A percentile compares a stretch with the other conserved stretches of the same genome.
phyloP scores from a whole-genome alignment of 1,140 invertebrate species.

The Heterodera schachtii region DNA sequence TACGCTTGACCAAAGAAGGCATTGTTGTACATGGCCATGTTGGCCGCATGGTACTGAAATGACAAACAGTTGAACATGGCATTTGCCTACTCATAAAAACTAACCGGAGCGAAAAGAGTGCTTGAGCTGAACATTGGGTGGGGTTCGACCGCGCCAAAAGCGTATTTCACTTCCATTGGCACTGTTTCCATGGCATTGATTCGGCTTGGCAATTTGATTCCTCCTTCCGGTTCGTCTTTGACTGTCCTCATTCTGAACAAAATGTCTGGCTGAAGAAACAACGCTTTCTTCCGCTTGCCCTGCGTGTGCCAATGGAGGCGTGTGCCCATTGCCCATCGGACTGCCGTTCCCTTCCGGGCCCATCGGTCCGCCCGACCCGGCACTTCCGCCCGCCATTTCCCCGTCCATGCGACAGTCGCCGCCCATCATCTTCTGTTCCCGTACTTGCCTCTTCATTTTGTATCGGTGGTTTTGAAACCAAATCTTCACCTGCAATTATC shows the following conservation, averaged over 20 bases:
- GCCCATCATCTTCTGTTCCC: constrained; percentile 71
- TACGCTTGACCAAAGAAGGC: neutral
- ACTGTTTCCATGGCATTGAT: neutral
- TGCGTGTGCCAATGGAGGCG: constrained; percentile 5
- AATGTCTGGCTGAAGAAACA: neutral
- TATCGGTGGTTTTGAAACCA: constrained; percentile 85
- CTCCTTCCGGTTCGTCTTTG: neutral
- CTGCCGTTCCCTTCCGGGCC: neutral
- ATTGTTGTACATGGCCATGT: constrained; percentile 9
- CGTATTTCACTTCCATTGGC: neutral
- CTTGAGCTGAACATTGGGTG: neutral
- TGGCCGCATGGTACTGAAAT: neutral
- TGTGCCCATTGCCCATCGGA: neutral
- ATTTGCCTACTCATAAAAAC: neutral
- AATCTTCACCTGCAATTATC: constrained; percentile 84
- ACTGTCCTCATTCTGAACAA: constrained; percentile 1
- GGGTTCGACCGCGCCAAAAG: neutral
- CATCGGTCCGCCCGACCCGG: neutral
- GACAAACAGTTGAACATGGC: too few species aligned
- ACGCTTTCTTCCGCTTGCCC: neutral
- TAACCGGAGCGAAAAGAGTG: neutral
- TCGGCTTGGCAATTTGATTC: neutral
- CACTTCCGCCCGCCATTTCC: neutral
- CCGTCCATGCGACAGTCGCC: neutral
- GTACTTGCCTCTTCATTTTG: constrained; percentile 73